Percentiles rank a stretch among this genome's conserved stretches.
Conservation (phyloP, 2,888 invertebrate genomes). For the Temnothorax ravouxi region DNA sequence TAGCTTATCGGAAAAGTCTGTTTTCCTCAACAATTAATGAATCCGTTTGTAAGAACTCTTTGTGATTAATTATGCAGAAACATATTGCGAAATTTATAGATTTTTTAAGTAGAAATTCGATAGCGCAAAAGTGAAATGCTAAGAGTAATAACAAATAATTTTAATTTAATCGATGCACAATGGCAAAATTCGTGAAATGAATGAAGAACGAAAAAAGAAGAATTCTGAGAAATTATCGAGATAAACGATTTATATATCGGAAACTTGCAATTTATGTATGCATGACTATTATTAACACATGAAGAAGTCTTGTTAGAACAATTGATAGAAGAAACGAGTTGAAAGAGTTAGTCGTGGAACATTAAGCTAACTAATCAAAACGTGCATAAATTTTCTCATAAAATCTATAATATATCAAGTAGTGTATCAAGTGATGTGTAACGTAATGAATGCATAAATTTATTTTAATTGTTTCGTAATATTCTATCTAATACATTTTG, state of each 20-base stretch:
- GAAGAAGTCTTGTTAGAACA: background rate
- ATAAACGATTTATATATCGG: background rate
- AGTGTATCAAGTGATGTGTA: background rate
- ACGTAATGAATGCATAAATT: background rate
- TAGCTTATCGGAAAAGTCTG: background rate
- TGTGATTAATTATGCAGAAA: background rate
- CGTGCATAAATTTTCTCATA: background rate
- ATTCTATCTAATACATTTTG: background rate
- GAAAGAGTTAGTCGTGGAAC: background rate
- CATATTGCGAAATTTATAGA: background rate
- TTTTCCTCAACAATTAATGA: conserved; percentile 7
- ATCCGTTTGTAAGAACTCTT: background rate
- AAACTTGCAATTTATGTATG: background rate
- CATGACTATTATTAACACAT: background rate
- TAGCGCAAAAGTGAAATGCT: background rate
- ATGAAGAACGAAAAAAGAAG: background rate
- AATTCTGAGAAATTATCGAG: background rate
- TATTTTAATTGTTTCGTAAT: background rate
- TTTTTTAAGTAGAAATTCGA: background rate
- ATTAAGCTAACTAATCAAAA: background rate
- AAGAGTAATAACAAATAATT: conserved; percentile 1
- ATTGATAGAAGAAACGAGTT: background rate
- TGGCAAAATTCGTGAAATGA: background rate
- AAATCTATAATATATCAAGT: background rate
- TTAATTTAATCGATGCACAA: background rate